Conservation (phyloP, 2,888 invertebrate genomes). For the Cancer borealis region DNA sequence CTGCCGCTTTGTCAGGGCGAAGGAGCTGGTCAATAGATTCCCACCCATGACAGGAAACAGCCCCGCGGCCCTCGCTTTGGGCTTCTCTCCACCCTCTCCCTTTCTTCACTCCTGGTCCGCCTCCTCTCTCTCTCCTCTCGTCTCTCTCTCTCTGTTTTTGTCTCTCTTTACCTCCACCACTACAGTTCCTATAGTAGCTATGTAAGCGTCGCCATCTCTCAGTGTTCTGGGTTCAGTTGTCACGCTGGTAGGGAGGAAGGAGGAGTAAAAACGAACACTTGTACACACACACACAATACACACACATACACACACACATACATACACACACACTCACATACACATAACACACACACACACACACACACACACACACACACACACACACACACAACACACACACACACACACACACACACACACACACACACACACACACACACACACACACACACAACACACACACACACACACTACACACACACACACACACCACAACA, state of each 20-base stretch:
- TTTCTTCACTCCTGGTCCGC: background rate
- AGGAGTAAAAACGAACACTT: background rate
- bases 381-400: background rate
- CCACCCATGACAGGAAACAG: conserved; percentile 65
- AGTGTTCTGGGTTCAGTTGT: background rate
- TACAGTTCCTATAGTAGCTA: background rate
- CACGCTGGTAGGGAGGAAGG: background rate
- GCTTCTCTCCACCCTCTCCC: conserved; percentile 10
- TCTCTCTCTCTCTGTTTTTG: conserved; percentile 7
- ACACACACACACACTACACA: background rate
- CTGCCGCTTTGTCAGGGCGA: conserved; percentile 67
- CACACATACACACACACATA: background rate
- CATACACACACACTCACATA: background rate
- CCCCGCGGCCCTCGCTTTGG: background rate
- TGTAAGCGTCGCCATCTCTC: background rate
- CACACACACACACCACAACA: no score
- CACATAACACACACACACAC: background rate
- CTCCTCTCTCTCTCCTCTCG: background rate
- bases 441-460: background rate
- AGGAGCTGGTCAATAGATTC: conserved; percentile 72
- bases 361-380: background rate
- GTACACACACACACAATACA: background rate
- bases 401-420: background rate
- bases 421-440: background rate
- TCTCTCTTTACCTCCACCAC: background rate